Evolutionary conservation across 2,113 vertebrate species (phyloP).

Genomic region (Zingel zingel): DNA sequence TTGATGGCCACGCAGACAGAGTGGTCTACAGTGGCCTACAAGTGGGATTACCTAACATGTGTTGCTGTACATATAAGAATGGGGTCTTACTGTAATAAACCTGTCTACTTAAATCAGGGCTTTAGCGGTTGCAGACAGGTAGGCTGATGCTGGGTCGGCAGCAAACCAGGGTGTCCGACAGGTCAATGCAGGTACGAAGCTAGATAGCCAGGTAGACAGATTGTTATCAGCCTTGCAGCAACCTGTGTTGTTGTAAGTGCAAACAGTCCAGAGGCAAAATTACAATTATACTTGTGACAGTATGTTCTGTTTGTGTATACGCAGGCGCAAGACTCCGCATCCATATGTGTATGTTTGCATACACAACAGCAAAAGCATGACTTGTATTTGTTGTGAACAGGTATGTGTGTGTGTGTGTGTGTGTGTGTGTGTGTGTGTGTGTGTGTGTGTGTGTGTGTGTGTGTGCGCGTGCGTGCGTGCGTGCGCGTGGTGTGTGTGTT

Average conservation of each 20-base stretch:
- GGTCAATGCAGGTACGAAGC: constrained; percentile 48
- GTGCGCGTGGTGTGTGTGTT: background rate
- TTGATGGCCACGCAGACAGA: background rate
- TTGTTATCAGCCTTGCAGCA: constrained; percentile 64
- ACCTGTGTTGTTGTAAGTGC: constrained; percentile 63
- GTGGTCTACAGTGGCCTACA: background rate
- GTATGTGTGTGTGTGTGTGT: constrained; percentile 31
- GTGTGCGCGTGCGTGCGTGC: background rate
- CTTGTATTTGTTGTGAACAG: constrained; percentile 53
- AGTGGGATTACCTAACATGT: constrained; percentile 11
- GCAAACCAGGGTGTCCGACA: constrained; percentile 17
- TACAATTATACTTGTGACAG: constrained; percentile 27
- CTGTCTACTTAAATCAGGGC: constrained; percentile 28
- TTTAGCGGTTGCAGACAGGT: constrained; percentile 16
- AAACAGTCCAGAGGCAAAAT: constrained; percentile 61
- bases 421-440: background rate
- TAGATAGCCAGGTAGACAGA: constrained; percentile 53
- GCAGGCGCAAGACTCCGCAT: constrained; percentile 21
- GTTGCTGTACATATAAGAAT: constrained; percentile 48
- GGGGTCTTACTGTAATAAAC: constrained; percentile 5
- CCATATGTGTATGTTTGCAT: constrained; percentile 60
- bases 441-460: background rate
- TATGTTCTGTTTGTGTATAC: constrained; percentile 44
- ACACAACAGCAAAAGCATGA: constrained; percentile 53
- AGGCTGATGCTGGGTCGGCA: constrained; percentile 6